Evolutionary conservation across 2,113 vertebrate genomes (phyloP).

Genomic region (Xyrauchen texanus): DNA sequence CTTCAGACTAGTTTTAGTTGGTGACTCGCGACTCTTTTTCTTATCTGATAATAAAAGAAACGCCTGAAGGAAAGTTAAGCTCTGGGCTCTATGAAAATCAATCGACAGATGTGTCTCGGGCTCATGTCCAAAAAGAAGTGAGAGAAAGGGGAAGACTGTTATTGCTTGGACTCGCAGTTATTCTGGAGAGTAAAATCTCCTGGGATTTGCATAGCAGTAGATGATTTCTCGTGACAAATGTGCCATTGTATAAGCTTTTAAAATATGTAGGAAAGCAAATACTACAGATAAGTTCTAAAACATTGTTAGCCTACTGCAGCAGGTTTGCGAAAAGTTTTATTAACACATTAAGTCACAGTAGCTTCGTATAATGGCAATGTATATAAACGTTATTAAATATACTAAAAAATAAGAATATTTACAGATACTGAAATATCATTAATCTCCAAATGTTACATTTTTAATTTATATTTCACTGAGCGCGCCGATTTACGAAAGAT

Average conservation of each 20-base stretch:
- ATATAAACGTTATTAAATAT: too few species aligned
- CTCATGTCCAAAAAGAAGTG: conserved; percentile 41
- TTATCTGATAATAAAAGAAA: conserved; percentile 12
- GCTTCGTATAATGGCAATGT: too few species aligned
- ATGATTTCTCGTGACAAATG: conserved; percentile 54
- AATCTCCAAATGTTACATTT: too few species aligned
- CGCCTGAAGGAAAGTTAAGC: conserved; percentile 54
- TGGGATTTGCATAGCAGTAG: conserved; percentile 48
- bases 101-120: conserved; percentile 63
- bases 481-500: not conserved
- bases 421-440: too few species aligned
- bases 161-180: conserved; percentile 38
- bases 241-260: conserved; percentile 41
- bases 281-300: too few species aligned
- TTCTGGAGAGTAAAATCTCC: conserved; percentile 46
- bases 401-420: too few species aligned
- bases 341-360: too few species aligned
- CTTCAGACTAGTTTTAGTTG: not conserved
- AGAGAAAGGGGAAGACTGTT: conserved; percentile 11
- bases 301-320: too few species aligned
- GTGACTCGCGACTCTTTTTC: not conserved
- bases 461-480: not conserved
- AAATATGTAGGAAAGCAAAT: conserved; percentile 44
- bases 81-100: conserved; percentile 48
- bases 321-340: too few species aligned